phyloP scores from a whole-genome alignment of 2,113 vertebrate genomes.

The Geococcyx californianus region DNA sequence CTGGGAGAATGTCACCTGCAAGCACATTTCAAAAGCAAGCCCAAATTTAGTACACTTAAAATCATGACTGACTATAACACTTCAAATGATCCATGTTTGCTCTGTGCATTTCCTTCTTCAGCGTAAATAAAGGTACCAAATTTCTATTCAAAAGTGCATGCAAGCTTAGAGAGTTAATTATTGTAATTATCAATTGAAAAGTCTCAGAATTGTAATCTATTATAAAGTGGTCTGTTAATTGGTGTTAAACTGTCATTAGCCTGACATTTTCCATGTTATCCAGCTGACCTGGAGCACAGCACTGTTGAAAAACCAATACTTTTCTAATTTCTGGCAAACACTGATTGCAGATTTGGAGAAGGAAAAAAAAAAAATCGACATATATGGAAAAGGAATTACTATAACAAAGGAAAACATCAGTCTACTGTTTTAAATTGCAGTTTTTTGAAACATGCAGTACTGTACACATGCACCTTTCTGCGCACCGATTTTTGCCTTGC shows the following conservation, averaged over 20 bases:
- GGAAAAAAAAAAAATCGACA: not conserved
- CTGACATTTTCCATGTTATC: constrained; percentile 18
- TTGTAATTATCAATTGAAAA: constrained; percentile 56
- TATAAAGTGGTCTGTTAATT: constrained; percentile 60
- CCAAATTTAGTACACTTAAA: not conserved
- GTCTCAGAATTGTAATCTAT: constrained; percentile 40
- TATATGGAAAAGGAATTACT: not conserved
- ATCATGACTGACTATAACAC: not conserved
- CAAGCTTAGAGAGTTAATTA: constrained; percentile 56
- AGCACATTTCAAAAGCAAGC: not conserved
- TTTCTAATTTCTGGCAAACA: not conserved
- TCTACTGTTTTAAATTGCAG: not conserved
- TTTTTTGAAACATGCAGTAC: fast-evolving
- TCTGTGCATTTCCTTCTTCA: not conserved
- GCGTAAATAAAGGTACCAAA: not conserved
- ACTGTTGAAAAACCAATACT: not conserved
- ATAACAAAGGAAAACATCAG: not conserved
- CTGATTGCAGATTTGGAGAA: not conserved
- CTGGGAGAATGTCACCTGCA: not conserved
- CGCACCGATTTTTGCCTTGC: too few relatives aligned
- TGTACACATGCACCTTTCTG: fast-evolving
- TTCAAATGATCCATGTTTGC: not conserved
- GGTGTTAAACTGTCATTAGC: constrained; percentile 60
- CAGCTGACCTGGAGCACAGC: constrained; percentile 23
- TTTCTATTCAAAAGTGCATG: not conserved